These are phyloP conservation scores for Gephyroberyx darwinii DNA, from an alignment of 2,797 vertebrate genomes.

Conservation along the genomic window DNA sequence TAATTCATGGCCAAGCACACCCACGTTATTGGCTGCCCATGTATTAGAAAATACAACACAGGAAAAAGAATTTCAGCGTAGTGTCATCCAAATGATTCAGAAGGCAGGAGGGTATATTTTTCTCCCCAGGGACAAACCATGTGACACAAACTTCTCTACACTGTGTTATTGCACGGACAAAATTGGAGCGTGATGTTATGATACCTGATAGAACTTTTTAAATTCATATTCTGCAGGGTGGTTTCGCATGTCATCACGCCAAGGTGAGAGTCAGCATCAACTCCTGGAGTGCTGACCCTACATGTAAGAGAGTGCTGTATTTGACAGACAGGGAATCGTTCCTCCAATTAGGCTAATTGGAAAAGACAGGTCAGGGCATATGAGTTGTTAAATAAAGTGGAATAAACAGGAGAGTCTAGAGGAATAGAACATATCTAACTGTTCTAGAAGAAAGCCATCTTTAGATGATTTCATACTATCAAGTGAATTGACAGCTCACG, in stretches of 20 bases:
- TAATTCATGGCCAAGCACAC: slow-evolving; percentile 85
- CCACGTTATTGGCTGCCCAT: slow-evolving; percentile 79
- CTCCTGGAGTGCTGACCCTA: slow-evolving; percentile 52
- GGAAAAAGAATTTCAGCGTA: slow-evolving; percentile 71
- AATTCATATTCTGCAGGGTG: slow-evolving; percentile 68
- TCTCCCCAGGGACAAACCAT: slow-evolving; percentile 55
- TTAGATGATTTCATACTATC: slow-evolving; percentile 3
- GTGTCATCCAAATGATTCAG: slow-evolving; percentile 75
- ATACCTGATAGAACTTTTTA: slow-evolving; percentile 56
- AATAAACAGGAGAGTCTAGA: slow-evolving; percentile 50
- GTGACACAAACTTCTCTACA: slow-evolving; percentile 67
- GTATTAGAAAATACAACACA: slow-evolving; percentile 81
- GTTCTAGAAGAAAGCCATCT: slow-evolving; percentile 51
- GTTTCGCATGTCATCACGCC: slow-evolving; percentile 54
- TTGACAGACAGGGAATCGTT: slow-evolving; percentile 72
- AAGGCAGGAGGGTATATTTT: slow-evolving; percentile 59
- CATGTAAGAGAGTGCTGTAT: slow-evolving; percentile 69
- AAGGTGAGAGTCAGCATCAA: slow-evolving; percentile 66
- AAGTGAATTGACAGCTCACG: slow-evolving; percentile 13
- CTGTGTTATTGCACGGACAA: slow-evolving; percentile 58
- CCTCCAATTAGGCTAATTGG: slow-evolving; percentile 81
- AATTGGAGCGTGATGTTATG: slow-evolving; percentile 21
- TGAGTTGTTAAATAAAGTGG: slow-evolving; percentile 53
- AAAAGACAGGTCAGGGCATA: slow-evolving; percentile 70
- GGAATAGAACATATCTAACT: slow-evolving; percentile 48